Evolutionary conservation across 2,113 vertebrate species (phyloP), one percentile per base, ranked within the genome.

Genomic region (Archilochus colubris): DNA sequence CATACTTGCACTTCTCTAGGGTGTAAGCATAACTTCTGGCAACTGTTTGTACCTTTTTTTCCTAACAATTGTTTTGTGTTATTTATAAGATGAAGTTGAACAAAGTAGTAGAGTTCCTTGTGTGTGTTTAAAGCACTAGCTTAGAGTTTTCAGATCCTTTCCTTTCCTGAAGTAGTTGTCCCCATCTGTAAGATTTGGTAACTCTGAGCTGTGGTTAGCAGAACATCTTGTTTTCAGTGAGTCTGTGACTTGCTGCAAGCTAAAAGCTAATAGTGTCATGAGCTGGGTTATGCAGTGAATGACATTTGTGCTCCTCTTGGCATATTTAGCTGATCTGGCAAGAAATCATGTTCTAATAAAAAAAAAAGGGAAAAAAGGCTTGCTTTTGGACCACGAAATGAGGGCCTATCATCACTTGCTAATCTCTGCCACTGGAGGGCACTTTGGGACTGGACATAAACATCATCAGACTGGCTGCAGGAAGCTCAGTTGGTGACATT

Each of bases 211-310:
- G 27, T 75, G 62, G 7, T 11, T 91, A 63, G n/a, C 14, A 55
- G 13, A 7, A 1, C 7, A 10, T 48, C 16, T 70, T 84, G 4
- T 0, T 11, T 50, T 75, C 10, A 33, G 4, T 10, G 5, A 46
- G 7, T 21, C 43, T 84, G 0, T 66, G 31, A 43, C 7, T 61
- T 91, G 7, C 82, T 67, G 53, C 31, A 91, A 74, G 11, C 6
- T 46, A 30, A 58, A 82, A 82, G 20, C 9, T 63, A 21, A 23
- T 2, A 23, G 57, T 20, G 13, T 2, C 24, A 10, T 43, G 24
- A 50, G 18, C 22, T 68, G 22, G 8, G 3, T 58, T 82, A 9
- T 33, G 31, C 36, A 36, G 18, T 27, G 43, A 58, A 46, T 3
- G 2, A 8, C 14, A 8, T 63, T 89, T 91, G 27, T 82, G 16